Base-by-base conservation (phyloP, 2,797 vertebrate genomes). In the Sarcophilus harrisii region DNA sequence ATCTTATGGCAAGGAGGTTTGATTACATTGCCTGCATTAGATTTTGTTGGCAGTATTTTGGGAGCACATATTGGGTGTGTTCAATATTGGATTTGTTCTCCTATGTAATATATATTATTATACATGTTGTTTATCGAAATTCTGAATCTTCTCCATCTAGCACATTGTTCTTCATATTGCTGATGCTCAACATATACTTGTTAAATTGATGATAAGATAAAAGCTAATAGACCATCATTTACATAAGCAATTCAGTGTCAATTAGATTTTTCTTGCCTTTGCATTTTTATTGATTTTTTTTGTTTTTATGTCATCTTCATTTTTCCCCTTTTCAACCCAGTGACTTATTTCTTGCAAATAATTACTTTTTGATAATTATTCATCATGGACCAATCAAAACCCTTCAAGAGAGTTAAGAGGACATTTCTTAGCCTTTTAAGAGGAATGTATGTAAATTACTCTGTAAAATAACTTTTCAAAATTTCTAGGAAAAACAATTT, bases 1-100 rank as follows among this genome's bases (percentile, higher is more conserved):
- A 59, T 87, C 54, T 95, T 59, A 91, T 81, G 30, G 58, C 49
- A 81, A 93, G 91, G 81, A 90, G 90, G 66, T 94, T 95, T 97
- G 94, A 18, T 55, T 93, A 81, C 2, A 62, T 94, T 12, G 49
- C 73, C 10, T 87, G 6, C 49, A 91, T 5, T 93, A 24, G 1
- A 73, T 93, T 94, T 93, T 91, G 90, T n/a, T 94, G 92, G 58
- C 38, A 73, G n/a, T 81, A 55, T 60, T 45, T 81, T 45, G 24
- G 24, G 38, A 49, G 73, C 9, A 45, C 24, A 49, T 49, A 38
- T 45, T 87, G 21, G 38, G 8, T 81, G 29, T 81, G 8, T 81
- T 81, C 66, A 24, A 13, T 45, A 45, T 81, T 24, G 6, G 6
- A 21, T 21, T 45, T 73, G 5, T n/a, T n/a, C 4, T n/a, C 32